Base-by-base conservation (phyloP, 2,888 invertebrate species). In the Dynastes grantii region DNA sequence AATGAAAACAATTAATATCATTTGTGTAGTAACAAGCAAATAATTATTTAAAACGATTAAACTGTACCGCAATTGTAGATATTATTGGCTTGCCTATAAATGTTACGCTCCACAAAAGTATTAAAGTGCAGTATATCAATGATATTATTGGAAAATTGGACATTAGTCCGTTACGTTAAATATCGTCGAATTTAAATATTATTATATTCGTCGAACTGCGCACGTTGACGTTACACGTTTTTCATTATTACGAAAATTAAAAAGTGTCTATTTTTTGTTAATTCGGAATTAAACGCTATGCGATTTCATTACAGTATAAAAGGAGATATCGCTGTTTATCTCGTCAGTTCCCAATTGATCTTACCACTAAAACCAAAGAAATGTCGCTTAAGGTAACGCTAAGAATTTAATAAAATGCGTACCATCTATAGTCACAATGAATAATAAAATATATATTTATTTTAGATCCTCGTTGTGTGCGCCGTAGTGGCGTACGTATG, bases 231-330 rank as follows among this genome's bases (percentile, higher is more conserved):
- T 32, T 13, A 29, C 16, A 3, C 32, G 68, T 51, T 68, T 51
- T 49, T 68, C 68, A 51, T 27, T 63, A 68, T 68, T 68, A 68
- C 68, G 68, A 68, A 68, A 68, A 68, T 68, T 68, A 68, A 68
- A 68, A 68, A 68, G 68, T 51, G 49, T 51, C 27, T 27, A 45
- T 67, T 67, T 75, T 61, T 75, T 75, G 40, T 37, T 53, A 5
- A 13, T 61, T 75, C 32, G 5, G 49, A 61, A 63, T 61, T 75
- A 61, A 61, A 75, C 61, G 45, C 75, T 61, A 40, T 13, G 16
- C 75, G 75, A 75, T 75, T 75, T 61, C 61, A 61, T 37, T 75
- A 22, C n/a, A 75, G 27, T 77, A 77, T 77, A 77, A 77, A 77
- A 77, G 77, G 70, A 13, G 70, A 64, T 45, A 61, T 61, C 58